phyloP scores from a whole-genome alignment of 2,888 invertebrate genomes.

The Ophion ellenae region DNA sequence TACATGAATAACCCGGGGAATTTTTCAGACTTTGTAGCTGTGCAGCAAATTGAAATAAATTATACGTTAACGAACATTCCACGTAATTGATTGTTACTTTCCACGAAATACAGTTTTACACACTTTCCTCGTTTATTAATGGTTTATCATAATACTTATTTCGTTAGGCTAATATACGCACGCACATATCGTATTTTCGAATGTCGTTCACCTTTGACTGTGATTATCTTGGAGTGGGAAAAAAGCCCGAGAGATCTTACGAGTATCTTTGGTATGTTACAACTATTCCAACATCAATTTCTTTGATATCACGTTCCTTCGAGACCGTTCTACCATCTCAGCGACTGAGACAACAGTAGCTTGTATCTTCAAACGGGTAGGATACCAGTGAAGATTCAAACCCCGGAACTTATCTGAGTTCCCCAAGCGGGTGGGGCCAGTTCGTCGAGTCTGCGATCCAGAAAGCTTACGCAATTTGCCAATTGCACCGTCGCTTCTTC shows the following conservation, averaged over 20 bases:
- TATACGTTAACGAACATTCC: constrained; percentile 51
- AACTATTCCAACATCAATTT: constrained; percentile 15
- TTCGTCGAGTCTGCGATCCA: constrained; percentile 84
- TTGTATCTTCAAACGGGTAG: not conserved
- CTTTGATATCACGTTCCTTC: not conserved
- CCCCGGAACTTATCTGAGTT: constrained; percentile 75
- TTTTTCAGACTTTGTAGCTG: constrained; percentile 13
- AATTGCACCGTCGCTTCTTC: constrained; percentile 84
- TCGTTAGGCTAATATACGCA: not conserved
- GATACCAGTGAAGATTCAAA: constrained; percentile 38
- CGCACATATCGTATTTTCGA: constrained; percentile 21
- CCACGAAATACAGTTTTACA: constrained; percentile 28
- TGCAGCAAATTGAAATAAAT: constrained; percentile 28
- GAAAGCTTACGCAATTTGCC: constrained; percentile 83
- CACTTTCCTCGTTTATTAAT: constrained; percentile 41
- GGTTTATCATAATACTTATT: constrained; percentile 3
- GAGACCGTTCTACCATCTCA: not conserved
- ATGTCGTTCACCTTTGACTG: constrained; percentile 15
- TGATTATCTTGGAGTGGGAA: constrained; percentile 13
- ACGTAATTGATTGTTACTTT: constrained; percentile 39
- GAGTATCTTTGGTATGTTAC: constrained; percentile 45
- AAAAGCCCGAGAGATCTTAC: constrained; percentile 10
- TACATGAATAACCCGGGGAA: not conserved
- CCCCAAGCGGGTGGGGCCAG: constrained; percentile 84
- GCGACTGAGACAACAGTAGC: not conserved